These are phyloP conservation scores for Drosophila lowei DNA, from an alignment of 1,140 invertebrate genomes.

Conservation along the genomic window DNA sequence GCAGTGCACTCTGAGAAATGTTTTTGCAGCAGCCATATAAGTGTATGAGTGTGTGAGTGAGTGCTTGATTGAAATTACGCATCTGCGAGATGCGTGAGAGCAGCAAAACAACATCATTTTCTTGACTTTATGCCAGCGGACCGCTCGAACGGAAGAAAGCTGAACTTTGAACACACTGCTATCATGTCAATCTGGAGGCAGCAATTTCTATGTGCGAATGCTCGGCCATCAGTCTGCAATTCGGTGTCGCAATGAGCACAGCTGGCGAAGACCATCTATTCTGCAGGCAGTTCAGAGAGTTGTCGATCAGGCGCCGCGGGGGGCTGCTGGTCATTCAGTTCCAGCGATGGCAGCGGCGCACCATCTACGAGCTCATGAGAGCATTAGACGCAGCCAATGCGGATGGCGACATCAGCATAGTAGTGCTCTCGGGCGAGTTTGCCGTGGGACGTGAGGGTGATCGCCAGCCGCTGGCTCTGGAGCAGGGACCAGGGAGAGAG, in stretches of 20 bases:
- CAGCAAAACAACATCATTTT: too few relatives aligned
- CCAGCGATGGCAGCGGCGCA: constrained; percentile 85
- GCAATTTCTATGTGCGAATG: too few relatives aligned
- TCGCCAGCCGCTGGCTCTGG: constrained; percentile 17
- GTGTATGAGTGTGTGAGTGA: too few relatives aligned
- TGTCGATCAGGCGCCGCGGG: constrained; percentile 43
- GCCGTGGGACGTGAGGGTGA: constrained; percentile 92
- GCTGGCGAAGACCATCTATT: constrained; percentile 1
- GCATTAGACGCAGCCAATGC: constrained; percentile 50
- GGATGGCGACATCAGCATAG: constrained; percentile 47
- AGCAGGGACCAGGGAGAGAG: constrained; percentile 11
- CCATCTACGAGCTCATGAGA: constrained; percentile 63
- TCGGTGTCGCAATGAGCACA: not conserved
- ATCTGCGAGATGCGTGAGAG: too few relatives aligned
- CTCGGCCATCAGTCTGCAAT: too few relatives aligned
- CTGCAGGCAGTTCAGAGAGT: constrained; percentile 55
- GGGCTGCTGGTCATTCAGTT: constrained; percentile 85
- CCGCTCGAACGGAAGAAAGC: not conserved
- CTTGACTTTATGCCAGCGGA: too few relatives aligned
- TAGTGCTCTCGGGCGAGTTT: constrained; percentile 84
- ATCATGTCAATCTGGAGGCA: too few relatives aligned
- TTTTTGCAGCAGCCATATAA: too few relatives aligned
- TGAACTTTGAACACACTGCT: too few relatives aligned
- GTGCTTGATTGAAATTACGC: too few relatives aligned
- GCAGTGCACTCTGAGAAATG: too few relatives aligned